These are phyloP conservation scores for Macrophya alboannulata DNA, from an alignment of 2,888 invertebrate species.

Conservation along the genomic window DNA sequence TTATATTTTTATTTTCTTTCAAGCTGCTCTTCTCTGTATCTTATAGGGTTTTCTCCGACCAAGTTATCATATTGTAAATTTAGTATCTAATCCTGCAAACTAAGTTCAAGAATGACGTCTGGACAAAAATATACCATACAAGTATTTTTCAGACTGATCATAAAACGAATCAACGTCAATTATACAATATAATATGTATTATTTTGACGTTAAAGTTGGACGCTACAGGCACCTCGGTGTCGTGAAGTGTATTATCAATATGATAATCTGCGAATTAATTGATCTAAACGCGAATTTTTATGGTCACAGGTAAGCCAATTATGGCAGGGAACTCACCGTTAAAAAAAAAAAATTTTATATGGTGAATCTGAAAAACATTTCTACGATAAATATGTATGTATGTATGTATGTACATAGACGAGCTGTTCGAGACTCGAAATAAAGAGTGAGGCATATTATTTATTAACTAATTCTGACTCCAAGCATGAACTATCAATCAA, in stretches of 20 bases:
- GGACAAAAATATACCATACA: constrained; percentile 40
- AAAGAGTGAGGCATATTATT: constrained; percentile 41
- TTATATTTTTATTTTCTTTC: neutral
- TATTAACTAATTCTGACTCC: constrained; percentile 36
- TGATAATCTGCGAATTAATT: constrained; percentile 26
- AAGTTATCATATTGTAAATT: neutral
- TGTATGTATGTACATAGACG: constrained; percentile 66
- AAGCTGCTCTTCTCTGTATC: neutral
- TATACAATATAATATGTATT: neutral
- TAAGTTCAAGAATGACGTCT: constrained; percentile 52
- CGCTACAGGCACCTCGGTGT: constrained; percentile 49
- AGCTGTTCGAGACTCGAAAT: constrained; percentile 71
- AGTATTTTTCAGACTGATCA: constrained; percentile 52
- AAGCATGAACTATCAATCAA: constrained; percentile 39
- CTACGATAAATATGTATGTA: constrained; percentile 51
- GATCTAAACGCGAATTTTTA: constrained; percentile 11
- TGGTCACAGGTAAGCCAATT: constrained; percentile 18
- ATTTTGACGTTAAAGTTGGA: constrained; percentile 28
- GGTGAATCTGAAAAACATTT: constrained; percentile 49
- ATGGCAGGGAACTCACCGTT: constrained; percentile 18
- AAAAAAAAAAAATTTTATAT: neutral
- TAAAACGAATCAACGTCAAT: neutral
- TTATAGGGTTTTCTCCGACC: neutral
- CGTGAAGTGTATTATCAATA: constrained; percentile 18
- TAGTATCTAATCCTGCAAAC: constrained; percentile 19